Conservation (phyloP, 64 coral and sea anemone species). For the Orbicella faveolata region DNA sequence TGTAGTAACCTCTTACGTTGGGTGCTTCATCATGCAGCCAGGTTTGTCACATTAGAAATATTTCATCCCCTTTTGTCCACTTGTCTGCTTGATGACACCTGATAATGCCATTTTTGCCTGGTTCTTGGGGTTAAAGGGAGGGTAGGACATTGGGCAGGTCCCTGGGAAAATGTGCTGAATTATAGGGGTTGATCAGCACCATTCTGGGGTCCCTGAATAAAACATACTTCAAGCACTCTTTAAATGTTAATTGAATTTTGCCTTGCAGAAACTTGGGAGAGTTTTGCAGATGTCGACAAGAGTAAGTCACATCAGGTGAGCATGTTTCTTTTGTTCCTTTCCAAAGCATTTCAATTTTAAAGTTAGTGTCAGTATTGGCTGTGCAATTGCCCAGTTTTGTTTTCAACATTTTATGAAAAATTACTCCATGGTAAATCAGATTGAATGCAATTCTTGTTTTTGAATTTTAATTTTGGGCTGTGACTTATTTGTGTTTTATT, state of each 20-base stretch:
- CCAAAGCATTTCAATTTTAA: too few species aligned
- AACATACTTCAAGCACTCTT: neutral
- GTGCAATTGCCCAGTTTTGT: too few species aligned
- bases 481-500: too few species aligned
- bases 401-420: too few species aligned
- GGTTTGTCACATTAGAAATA: neutral
- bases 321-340: neutral
- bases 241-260: neutral
- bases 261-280: conserved; percentile 84
- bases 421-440: too few species aligned
- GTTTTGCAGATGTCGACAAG: conserved; percentile 82
- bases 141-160: neutral
- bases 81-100: conserved; percentile 20
- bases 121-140: neutral
- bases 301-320: conserved; percentile 94
- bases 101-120: neutral
- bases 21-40: conserved; percentile 12
- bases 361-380: too few species aligned
- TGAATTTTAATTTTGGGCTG: too few species aligned
- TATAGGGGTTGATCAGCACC: neutral
- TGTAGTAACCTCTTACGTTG: neutral
- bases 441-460: too few species aligned
- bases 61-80: neutral
- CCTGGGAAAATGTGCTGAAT: neutral
- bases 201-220: neutral